Percentiles rank a stretch among this genome's conserved stretches.
Evolutionary conservation across 2,113 vertebrate species (phyloP).

Genomic region (Rhinoptilus africanus): DNA sequence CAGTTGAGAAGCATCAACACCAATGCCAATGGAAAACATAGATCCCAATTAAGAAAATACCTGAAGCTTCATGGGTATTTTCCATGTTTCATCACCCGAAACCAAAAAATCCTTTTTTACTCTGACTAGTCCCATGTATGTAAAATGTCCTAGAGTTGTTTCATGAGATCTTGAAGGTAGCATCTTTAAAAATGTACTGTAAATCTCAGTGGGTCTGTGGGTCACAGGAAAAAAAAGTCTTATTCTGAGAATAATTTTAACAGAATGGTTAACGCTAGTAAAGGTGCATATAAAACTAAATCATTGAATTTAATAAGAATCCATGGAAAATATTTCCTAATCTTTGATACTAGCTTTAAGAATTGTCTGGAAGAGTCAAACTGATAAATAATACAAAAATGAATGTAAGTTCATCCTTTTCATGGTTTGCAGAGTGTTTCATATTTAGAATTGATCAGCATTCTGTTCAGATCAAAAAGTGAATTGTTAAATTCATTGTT

Average conservation of each 20-base stretch:
- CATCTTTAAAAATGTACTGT: background rate
- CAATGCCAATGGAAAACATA: background rate
- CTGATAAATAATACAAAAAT: background rate
- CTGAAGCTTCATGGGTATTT: background rate
- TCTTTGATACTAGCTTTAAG: background rate
- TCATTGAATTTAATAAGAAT: background rate
- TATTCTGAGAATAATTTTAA: background rate
- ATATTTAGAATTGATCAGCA: background rate
- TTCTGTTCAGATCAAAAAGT: background rate
- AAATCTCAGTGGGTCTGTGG: background rate
- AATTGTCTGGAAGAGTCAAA: background rate
- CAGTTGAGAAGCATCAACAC: background rate
- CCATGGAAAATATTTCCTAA: background rate
- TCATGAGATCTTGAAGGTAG: background rate
- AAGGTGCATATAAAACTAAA: background rate
- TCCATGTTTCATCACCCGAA: background rate
- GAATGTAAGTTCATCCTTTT: background rate
- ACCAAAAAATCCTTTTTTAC: background rate
- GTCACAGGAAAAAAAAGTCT: background rate
- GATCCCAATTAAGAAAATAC: background rate
- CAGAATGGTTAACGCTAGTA: background rate
- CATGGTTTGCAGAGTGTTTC: background rate
- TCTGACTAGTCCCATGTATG: background rate
- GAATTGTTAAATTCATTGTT: background rate
- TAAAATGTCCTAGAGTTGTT: background rate